Percentiles rank a stretch among this genome's conserved stretches.
phyloP scores from a whole-genome alignment of 2,113 vertebrate species.

The Setophaga coronata region DNA sequence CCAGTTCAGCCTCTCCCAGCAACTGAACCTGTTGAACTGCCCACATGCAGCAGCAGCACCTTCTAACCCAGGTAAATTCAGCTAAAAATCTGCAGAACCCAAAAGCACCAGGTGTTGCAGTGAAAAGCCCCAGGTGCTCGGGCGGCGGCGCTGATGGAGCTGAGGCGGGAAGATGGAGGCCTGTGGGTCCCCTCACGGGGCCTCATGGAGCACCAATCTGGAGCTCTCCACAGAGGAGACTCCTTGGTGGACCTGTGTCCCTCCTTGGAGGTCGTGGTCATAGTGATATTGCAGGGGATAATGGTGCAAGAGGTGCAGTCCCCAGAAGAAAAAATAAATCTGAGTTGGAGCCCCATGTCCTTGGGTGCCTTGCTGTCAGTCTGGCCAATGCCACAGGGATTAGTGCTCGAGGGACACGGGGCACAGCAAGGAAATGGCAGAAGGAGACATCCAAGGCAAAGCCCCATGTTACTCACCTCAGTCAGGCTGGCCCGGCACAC shows the following conservation, averaged over 20 bases:
- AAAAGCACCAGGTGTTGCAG: rapidly evolving
- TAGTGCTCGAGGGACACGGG: rapidly evolving
- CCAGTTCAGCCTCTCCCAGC: neutral
- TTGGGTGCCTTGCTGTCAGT: neutral
- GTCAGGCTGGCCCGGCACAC: rapidly evolving
- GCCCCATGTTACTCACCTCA: neutral
- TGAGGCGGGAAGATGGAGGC: neutral
- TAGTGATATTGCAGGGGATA: too few relatives aligned
- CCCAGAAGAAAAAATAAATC: neutral
- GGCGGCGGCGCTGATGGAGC: neutral
- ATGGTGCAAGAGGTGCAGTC: neutral
- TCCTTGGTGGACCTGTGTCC: rapidly evolving
- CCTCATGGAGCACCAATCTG: neutral
- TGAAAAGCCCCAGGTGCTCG: neutral
- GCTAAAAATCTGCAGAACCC: neutral
- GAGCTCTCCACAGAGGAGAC: neutral
- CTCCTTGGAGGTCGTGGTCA: rapidly evolving
- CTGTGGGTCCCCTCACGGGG: rapidly evolving
- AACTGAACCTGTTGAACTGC: neutral
- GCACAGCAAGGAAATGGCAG: neutral
- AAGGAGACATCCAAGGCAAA: neutral
- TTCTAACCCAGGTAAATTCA: neutral
- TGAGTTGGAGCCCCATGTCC: neutral
- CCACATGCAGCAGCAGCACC: rapidly evolving
- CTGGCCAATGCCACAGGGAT: rapidly evolving